A percentile compares a stretch with the other conserved stretches of the same genome.
Conservation (phyloP, 2,888 invertebrate species). For the Hypomecis atomaria region DNA sequence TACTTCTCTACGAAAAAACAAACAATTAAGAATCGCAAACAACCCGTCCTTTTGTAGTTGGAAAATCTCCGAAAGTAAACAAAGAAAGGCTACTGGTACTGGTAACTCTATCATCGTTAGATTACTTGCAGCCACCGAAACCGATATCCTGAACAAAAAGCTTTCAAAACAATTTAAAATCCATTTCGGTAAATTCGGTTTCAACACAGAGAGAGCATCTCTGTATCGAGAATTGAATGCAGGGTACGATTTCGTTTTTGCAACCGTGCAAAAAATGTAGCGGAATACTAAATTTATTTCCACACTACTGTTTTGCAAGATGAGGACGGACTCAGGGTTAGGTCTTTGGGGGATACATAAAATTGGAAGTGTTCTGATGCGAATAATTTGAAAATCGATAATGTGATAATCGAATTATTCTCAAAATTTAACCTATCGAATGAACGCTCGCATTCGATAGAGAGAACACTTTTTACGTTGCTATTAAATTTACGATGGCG, state of each 20-base stretch:
- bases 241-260: conserved; percentile 27
- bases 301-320: conserved; percentile 46
- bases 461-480: too few relatives aligned
- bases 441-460: too few relatives aligned
- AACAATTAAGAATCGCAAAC: not conserved
- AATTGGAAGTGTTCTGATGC: too few relatives aligned
- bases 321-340: conserved; percentile 19
- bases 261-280: conserved; percentile 34
- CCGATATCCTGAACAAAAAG: conserved; percentile 18
- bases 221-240: conserved; percentile 26
- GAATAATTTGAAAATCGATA: not conserved
- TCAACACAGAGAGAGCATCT: conserved; percentile 27
- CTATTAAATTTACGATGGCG: too few relatives aligned
- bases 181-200: conserved; percentile 23
- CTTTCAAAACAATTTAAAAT: conserved; percentile 27
- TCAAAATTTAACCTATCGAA: too few relatives aligned
- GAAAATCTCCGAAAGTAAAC: conserved; percentile 7
- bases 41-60: conserved; percentile 6
- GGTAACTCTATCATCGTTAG: conserved; percentile 10
- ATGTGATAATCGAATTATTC: too few relatives aligned
- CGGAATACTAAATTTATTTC: conserved; percentile 40
- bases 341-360: not conserved
- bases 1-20: not conserved
- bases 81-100: not conserved
- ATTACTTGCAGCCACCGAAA: conserved; percentile 18